Evolutionary conservation across 2,113 vertebrate species (phyloP).

Genomic region (Toxostoma redivivum): DNA sequence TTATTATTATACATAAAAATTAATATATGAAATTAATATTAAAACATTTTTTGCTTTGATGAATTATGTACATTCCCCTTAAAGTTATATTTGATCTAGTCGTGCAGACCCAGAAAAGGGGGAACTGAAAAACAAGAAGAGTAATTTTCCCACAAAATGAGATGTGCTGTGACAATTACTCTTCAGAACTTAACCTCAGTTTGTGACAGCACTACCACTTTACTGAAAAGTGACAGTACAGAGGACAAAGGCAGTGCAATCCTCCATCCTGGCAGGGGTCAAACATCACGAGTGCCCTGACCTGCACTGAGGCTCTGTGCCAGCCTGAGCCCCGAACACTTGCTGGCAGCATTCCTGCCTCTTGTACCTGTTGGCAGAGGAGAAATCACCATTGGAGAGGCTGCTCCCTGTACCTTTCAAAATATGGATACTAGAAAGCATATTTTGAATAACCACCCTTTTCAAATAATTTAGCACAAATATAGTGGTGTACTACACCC

Average conservation of each 20-base stretch:
- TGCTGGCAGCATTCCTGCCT: not conserved
- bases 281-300: accelerated
- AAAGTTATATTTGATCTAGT: not conserved
- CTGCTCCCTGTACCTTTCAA: not conserved
- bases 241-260: not conserved
- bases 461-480: not conserved
- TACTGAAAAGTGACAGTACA: not conserved
- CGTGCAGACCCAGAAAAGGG: not conserved
- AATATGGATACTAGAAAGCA: not conserved
- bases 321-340: accelerated
- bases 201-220: not conserved
- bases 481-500: not conserved
- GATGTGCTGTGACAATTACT: not conserved
- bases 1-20: not conserved
- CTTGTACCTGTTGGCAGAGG: not conserved
- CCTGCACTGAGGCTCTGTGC: not conserved
- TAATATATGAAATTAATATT: not conserved
- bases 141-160: not conserved
- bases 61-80: not conserved
- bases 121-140: not conserved
- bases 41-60: slow-evolving; percentile 2
- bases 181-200: not conserved
- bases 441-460: not conserved
- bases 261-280: not conserved
- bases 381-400: not conserved